Evolutionary conservation across 2,113 vertebrate genomes (phyloP).

Genomic region (Struthio camelus): DNA sequence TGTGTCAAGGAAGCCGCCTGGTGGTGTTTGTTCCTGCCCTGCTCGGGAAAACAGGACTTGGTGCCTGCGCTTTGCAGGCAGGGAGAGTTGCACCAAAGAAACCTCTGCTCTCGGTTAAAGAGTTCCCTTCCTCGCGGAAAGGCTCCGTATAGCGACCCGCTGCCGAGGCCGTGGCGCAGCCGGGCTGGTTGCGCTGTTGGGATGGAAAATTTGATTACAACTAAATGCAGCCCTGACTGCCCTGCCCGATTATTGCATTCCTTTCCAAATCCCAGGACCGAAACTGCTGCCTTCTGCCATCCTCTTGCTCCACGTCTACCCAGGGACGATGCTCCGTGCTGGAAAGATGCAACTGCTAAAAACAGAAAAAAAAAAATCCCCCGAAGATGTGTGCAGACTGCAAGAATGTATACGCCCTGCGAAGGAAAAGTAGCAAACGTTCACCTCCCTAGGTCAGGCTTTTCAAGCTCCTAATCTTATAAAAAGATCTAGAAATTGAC

Average conservation of each 20-base stretch:
- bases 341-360: background rate
- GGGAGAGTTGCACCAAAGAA: background rate
- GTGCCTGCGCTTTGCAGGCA: background rate
- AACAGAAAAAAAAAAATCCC: background rate
- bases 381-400: no score
- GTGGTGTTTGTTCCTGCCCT: background rate
- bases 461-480: background rate
- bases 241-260: background rate
- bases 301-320: background rate
- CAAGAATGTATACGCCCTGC: no score
- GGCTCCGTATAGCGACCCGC: background rate
- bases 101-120: background rate
- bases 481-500: background rate
- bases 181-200: background rate
- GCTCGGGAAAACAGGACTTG: background rate
- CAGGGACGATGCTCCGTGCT: background rate
- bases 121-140: background rate
- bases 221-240: background rate
- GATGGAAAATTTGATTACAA: no score
- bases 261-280: background rate
- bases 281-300: no score
- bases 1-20: background rate
- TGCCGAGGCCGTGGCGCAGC: rapidly evolving
- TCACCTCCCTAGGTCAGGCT: background rate
- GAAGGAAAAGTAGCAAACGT: background rate